phyloP scores from a whole-genome alignment of 2,113 vertebrate species.

The Coracopsis vasa region DNA sequence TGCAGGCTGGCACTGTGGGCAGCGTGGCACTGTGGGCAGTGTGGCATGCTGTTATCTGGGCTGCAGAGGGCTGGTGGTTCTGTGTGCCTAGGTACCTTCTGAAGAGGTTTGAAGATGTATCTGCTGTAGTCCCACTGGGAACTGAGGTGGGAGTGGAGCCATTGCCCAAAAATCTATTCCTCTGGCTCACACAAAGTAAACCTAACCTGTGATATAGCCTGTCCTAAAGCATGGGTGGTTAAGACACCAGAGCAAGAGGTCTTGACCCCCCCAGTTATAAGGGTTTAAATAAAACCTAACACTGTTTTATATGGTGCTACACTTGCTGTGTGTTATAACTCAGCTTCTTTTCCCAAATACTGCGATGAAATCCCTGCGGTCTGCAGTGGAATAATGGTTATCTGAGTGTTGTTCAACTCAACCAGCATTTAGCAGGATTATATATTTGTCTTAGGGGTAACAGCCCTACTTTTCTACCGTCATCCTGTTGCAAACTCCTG shows the following conservation, averaged over 20 bases:
- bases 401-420: neutral
- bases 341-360: neutral
- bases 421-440: neutral
- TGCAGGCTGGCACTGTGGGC: too few species aligned
- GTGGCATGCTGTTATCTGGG: too few species aligned
- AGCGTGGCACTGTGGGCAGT: too few species aligned
- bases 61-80: too few species aligned
- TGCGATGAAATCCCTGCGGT: neutral
- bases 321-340: neutral
- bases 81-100: neutral
- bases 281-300: neutral
- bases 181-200: neutral
- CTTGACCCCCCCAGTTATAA: neutral
- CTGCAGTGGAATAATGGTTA: neutral
- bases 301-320: neutral
- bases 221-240: accelerated
- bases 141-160: neutral
- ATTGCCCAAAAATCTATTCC: neutral
- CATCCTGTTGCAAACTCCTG: neutral
- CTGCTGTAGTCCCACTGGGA: neutral
- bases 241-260: neutral
- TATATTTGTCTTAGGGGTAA: neutral
- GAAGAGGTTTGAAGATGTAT: neutral
- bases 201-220: neutral
- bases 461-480: neutral